phyloP scores from a whole-genome alignment of 1,140 invertebrate species.

The Asobara japonica region DNA sequence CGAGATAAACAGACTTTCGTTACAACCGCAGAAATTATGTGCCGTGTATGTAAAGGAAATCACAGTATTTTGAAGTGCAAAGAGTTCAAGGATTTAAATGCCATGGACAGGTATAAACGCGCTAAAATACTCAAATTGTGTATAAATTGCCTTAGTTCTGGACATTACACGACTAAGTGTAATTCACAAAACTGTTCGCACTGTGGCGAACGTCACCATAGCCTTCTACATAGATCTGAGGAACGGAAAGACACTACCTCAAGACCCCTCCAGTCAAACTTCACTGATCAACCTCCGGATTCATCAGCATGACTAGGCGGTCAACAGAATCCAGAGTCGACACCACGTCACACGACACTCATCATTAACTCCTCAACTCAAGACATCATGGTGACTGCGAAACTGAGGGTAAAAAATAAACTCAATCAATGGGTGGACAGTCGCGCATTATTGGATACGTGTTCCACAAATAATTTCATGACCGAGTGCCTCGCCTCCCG shows the following conservation, averaged over 20 bases:
- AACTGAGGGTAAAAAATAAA: neutral
- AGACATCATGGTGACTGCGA: neutral
- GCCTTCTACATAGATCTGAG: constrained; percentile 27
- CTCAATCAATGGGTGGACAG: neutral
- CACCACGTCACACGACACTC: neutral
- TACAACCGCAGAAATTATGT: neutral
- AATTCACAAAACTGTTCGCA: constrained; percentile 5
- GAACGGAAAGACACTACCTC: neutral
- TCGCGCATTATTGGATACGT: neutral
- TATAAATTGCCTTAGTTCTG: constrained; percentile 36
- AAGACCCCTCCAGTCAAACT: neutral
- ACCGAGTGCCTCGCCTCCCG: neutral
- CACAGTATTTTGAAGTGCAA: constrained; percentile 25
- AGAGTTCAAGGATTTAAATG: constrained; percentile 23
- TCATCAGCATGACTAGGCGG: neutral
- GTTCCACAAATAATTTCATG: neutral
- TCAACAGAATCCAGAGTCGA: neutral
- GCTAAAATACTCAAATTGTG: constrained; percentile 30
- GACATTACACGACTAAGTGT: constrained; percentile 32
- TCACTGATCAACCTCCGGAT: neutral
- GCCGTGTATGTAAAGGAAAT: neutral
- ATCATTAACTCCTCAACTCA: neutral
- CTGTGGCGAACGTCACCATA: constrained; percentile 33
- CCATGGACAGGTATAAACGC: constrained; percentile 9
- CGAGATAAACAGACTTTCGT: neutral